These are phyloP conservation scores for Kryptopterus vitreolus DNA, from an alignment of 2,797 vertebrate species.

Conservation along the genomic window DNA sequence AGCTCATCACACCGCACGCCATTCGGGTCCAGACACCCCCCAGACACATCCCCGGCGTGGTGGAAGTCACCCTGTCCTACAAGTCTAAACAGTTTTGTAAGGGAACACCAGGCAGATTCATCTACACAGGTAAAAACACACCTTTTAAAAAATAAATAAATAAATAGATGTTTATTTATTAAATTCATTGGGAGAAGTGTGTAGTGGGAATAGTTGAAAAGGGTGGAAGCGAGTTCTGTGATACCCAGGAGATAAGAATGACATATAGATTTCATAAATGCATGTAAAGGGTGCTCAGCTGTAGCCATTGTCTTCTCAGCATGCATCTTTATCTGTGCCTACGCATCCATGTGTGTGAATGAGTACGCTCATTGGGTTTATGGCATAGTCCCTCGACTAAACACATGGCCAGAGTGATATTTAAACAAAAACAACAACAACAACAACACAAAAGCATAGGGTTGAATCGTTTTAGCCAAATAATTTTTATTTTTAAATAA, in stretches of 20 bases:
- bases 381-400: slow-evolving; percentile 48
- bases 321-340: slow-evolving; percentile 52
- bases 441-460: slow-evolving; percentile 34
- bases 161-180: slow-evolving; percentile 48
- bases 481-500: no score
- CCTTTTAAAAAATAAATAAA: no score
- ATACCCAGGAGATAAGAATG: slow-evolving; percentile 21
- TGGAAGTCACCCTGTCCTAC: slow-evolving; percentile 98
- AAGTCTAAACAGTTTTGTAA: slow-evolving; percentile 99
- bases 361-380: slow-evolving; percentile 52
- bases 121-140: slow-evolving; percentile 93
- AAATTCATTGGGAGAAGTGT: not conserved
- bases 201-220: not conserved
- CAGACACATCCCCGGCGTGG: slow-evolving; percentile 87
- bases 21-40: slow-evolving; percentile 96
- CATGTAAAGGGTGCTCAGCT: slow-evolving; percentile 55
- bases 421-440: not conserved
- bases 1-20: slow-evolving; percentile 98
- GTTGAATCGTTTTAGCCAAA: no score
- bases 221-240: slow-evolving; percentile 52
- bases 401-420: slow-evolving; percentile 36
- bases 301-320: slow-evolving; percentile 50
- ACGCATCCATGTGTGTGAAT: slow-evolving; percentile 57
- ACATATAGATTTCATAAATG: slow-evolving; percentile 48
- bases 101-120: slow-evolving; percentile 97